phyloP scores from a whole-genome alignment of 2,888 invertebrate species.

The Kryphioiulus occultus region DNA sequence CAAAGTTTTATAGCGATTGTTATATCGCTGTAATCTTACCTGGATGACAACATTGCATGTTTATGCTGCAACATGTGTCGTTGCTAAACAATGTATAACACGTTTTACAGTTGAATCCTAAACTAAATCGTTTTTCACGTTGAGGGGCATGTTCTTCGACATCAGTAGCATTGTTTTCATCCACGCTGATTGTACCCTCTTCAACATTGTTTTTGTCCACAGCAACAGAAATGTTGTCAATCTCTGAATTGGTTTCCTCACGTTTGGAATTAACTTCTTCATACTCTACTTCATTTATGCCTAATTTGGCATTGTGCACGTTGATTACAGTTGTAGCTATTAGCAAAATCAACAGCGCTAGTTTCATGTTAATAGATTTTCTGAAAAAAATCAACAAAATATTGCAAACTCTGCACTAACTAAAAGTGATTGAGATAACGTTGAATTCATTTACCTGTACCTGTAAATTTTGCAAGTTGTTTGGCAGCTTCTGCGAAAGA shows the following conservation, averaged over 20 bases:
- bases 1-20: not conserved
- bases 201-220: not conserved
- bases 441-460: not conserved
- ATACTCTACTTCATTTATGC: not conserved
- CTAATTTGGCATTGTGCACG: not conserved
- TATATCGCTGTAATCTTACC: not conserved
- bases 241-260: not conserved
- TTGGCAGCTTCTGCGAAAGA: too few species aligned
- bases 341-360: not conserved
- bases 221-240: not conserved
- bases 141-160: not conserved
- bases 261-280: not conserved
- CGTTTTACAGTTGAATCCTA: not conserved
- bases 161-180: not conserved
- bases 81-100: not conserved
- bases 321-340: not conserved
- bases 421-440: not conserved
- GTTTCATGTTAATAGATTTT: not conserved
- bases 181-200: not conserved
- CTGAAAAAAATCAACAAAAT: not conserved
- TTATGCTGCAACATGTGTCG: too few species aligned
- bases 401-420: not conserved
- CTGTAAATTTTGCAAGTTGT: not conserved
- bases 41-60: not conserved
- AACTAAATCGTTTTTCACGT: not conserved